phyloP scores from a whole-genome alignment of 2,888 invertebrate genomes.

The Lasioglossum villosulum region DNA sequence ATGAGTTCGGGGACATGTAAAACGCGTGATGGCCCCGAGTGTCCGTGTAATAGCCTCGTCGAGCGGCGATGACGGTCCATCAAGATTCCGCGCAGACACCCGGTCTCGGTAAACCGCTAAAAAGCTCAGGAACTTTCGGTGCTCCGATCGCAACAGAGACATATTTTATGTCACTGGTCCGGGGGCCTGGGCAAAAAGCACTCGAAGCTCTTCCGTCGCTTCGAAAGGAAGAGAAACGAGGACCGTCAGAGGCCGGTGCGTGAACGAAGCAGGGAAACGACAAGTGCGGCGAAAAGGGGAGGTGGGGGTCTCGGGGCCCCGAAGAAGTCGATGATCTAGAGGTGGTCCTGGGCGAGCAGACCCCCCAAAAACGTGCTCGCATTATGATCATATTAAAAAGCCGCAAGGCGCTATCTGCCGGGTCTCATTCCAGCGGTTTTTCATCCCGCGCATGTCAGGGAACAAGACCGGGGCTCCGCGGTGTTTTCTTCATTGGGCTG shows the following conservation, averaged over 20 bases:
- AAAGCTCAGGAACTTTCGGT: constrained; percentile 75
- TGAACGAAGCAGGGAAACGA: constrained; percentile 35
- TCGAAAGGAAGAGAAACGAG: constrained; percentile 37
- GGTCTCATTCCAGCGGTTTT: constrained; percentile 68
- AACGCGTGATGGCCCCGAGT: constrained; percentile 43
- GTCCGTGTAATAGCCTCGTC: constrained; percentile 55
- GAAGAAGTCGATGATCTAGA: constrained; percentile 57
- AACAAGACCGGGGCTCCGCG: constrained; percentile 64
- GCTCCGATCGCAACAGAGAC: constrained; percentile 78
- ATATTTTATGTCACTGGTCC: constrained; percentile 79
- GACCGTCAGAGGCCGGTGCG: constrained; percentile 39
- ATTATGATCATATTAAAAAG: constrained; percentile 76
- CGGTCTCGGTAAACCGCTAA: constrained; percentile 76
- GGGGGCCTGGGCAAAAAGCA: constrained; percentile 66
- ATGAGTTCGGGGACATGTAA: constrained; percentile 38
- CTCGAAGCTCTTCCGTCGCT: constrained; percentile 63
- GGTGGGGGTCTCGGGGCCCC: background rate
- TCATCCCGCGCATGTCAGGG: constrained; percentile 73
- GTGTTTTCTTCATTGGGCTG: constrained; percentile 62
- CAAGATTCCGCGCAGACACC: constrained; percentile 81
- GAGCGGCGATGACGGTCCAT: constrained; percentile 81
- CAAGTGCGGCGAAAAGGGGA: constrained; percentile 25
- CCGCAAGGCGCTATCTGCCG: constrained; percentile 70
- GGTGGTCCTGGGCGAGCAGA: constrained; percentile 68
- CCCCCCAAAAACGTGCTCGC: constrained; percentile 64